Conservation (phyloP, 2,797 vertebrate species). For the Crenuchus spilurus region DNA sequence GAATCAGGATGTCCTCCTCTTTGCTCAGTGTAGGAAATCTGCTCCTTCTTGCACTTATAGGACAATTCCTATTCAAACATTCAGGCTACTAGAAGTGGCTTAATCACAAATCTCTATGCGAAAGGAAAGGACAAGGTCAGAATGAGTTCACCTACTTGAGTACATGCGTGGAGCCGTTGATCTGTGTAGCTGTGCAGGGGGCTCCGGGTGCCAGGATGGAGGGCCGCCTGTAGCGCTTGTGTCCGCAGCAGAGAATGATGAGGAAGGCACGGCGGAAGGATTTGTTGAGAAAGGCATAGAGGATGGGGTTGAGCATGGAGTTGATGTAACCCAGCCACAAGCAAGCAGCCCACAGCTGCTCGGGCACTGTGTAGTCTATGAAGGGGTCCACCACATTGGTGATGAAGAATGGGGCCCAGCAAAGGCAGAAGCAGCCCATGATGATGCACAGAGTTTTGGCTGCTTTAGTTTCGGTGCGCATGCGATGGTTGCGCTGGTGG, state of each 20-base stretch:
- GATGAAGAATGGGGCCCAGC: conserved; percentile 98
- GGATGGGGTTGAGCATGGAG: conserved; percentile 98
- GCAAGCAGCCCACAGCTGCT: conserved; percentile 92
- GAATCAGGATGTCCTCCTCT: background rate
- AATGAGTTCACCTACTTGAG: conserved; percentile 86
- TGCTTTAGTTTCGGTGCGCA: conserved; percentile 96
- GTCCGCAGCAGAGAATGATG: conserved; percentile 96
- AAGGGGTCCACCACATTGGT: conserved; percentile 98
- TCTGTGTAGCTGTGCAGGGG: conserved; percentile 90
- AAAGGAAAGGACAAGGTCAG: background rate
- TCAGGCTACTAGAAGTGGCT: background rate
- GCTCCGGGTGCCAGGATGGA: conserved; percentile 86
- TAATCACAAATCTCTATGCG: background rate
- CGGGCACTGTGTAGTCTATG: conserved; percentile 91
- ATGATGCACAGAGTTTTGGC: conserved; percentile 98
- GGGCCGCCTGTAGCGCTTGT: conserved; percentile 88
- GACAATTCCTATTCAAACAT: background rate
- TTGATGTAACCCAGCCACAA: conserved; percentile 99
- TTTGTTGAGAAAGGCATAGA: conserved; percentile 99
- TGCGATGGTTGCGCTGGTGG: conserved; percentile 91
- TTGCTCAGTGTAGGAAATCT: background rate
- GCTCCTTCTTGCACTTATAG: background rate
- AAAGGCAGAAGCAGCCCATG: conserved; percentile 99
- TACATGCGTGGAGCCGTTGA: conserved; percentile 95
- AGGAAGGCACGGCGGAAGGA: conserved; percentile 99